Percentiles rank a stretch among this genome's conserved stretches.
Evolutionary conservation across 2,797 vertebrate genomes (phyloP).

Genomic region (Linurgus olivaceus): DNA sequence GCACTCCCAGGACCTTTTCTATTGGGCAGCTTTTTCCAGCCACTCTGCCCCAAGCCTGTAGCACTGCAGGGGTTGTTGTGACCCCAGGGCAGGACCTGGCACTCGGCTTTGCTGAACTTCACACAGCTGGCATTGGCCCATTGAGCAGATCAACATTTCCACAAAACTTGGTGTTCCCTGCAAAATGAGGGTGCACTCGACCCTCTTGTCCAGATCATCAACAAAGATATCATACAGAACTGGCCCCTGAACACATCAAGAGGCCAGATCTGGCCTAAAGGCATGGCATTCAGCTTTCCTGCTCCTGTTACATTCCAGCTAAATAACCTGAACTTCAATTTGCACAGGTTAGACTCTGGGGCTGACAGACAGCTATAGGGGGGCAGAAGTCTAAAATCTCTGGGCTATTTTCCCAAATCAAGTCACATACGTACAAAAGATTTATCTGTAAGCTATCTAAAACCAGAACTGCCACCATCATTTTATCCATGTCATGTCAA

Average conservation of each 20-base stretch:
- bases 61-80: neutral
- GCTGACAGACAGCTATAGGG: neutral
- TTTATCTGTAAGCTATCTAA: neutral
- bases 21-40: neutral
- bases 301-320: neutral
- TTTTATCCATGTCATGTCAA: neutral
- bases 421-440: neutral
- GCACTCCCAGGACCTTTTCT: neutral
- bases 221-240: neutral
- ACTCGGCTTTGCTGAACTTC: neutral
- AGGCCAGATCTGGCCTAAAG: neutral
- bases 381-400: neutral
- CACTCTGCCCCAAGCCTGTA: neutral
- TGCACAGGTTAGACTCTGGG: neutral
- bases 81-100: neutral
- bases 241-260: neutral
- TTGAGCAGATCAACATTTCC: neutral
- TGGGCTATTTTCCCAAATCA: neutral
- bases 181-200: neutral
- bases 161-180: neutral
- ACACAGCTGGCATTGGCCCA: rapidly evolving
- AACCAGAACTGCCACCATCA: neutral
- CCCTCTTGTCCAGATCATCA: neutral
- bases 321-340: neutral
- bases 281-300: neutral